Base-by-base conservation (phyloP, 1,140 invertebrate genomes). In the Tetramorium simillimum region DNA sequence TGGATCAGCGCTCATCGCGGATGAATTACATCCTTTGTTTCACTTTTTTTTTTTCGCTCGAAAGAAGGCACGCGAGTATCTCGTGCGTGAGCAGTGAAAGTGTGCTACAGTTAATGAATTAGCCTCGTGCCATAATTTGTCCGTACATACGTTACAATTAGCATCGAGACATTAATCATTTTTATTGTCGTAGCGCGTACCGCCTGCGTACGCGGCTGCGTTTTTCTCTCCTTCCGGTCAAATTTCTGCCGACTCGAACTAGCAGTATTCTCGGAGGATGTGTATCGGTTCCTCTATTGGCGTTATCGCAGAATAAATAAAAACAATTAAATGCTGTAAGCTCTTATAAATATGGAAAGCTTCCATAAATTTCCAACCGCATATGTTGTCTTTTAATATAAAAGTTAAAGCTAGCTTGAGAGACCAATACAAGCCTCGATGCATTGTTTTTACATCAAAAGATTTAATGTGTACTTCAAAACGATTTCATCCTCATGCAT, bases 71-170 rank as follows among this genome's bases (percentile, higher is more conserved):
- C 24, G 75, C 60, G 73, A 40, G 37, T 16, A 9, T 24, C 37
- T 37, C n/a, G 37, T 40, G 37, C 51, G 14, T 60, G n/a, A 12
- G 21, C n/a, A 3, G n/a, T 40, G 56, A 77, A 5, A 78, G 43
- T 10, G 12, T 21, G 28, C 24, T 49, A 67, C 60, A 33, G 14
- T 37, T 80, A 80, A 80, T 80, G 46, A 80, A 80, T 80, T 80
- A 67, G 43, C 24, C 46, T 80, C n/a, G 33, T 40, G 21, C 56
- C n/a, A 70, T 6, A 21, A 21, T 76, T 77, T 43, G 16, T 14
- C 14, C 73, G 56, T 77, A 63, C 73, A 37, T 77, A 63, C 7
- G 24, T 62, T 77, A 63, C 43, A 67, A 80, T 80, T 80, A 80
- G 3, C 46, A 28, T 24, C n/a, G 60, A 33, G 43, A 4, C 60